Conservation (phyloP, 2,888 invertebrate genomes). For the Orthosia gracilis region DNA sequence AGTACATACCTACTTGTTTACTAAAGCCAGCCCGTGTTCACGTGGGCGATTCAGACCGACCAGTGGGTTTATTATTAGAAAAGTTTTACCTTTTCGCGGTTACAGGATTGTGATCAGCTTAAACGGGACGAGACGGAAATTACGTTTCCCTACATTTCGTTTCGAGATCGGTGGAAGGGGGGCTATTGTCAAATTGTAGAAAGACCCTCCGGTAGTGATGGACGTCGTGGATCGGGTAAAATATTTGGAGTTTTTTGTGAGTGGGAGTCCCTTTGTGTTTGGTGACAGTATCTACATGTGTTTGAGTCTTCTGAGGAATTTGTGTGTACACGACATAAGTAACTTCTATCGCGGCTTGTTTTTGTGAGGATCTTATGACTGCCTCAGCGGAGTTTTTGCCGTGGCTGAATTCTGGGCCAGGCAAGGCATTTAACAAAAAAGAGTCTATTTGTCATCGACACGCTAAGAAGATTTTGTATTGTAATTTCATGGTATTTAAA, state of each 20-base stretch:
- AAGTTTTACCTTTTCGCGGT: constrained; percentile 78
- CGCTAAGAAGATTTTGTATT: no score
- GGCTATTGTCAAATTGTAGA: constrained; percentile 70
- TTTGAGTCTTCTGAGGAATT: neutral
- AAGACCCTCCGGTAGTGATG: constrained; percentile 66
- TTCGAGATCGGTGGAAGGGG: constrained; percentile 71
- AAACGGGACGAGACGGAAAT: constrained; percentile 78
- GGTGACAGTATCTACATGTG: neutral
- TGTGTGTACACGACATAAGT: neutral
- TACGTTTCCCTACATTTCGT: constrained; percentile 82
- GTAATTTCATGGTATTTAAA: no score
- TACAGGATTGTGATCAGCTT: constrained; percentile 69
- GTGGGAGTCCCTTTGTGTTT: constrained; percentile 22
- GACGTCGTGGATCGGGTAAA: constrained; percentile 56
- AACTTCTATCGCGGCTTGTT: neutral
- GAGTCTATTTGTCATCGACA: no score
- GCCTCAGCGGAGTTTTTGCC: no score
- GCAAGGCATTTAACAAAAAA: no score
- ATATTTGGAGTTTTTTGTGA: constrained; percentile 56
- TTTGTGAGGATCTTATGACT: no score
- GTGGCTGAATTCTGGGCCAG: no score
- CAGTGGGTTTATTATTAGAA: constrained; percentile 73
- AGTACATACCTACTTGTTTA: constrained; percentile 67
- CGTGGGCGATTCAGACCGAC: constrained; percentile 58
- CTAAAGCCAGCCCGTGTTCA: constrained; percentile 62